These are phyloP conservation scores for Mesitornis unicolor DNA, from an alignment of 2,113 vertebrate species.

Conservation along the genomic window DNA sequence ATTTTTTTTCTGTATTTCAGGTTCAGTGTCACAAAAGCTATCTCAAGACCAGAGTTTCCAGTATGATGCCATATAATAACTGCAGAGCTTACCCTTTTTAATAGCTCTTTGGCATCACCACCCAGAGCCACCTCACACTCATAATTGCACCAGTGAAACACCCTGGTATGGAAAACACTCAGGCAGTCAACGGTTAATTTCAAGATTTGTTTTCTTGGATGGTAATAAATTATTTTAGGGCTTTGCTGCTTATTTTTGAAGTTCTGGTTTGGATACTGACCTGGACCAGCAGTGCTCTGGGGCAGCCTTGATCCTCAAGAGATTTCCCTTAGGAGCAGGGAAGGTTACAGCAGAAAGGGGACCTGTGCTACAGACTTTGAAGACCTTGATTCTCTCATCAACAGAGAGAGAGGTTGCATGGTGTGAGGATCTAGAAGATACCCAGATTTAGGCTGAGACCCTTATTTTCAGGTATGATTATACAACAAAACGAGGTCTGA, in stretches of 20 bases:
- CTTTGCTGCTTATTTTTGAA: background rate
- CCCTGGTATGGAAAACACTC: background rate
- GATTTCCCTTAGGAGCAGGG: background rate
- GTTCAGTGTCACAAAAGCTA: background rate
- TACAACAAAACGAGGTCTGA: background rate
- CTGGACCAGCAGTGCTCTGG: background rate
- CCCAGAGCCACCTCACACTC: background rate
- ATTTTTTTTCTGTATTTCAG: background rate
- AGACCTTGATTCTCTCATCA: background rate
- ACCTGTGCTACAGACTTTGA: background rate
- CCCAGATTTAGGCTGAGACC: background rate
- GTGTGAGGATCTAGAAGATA: background rate
- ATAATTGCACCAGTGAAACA: background rate
- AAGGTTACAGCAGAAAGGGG: background rate
- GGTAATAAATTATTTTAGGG: background rate
- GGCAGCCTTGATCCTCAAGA: background rate
- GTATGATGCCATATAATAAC: background rate
- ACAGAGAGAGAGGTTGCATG: background rate
- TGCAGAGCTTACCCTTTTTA: background rate
- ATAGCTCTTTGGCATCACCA: background rate
- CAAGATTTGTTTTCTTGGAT: background rate
- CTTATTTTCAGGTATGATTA: background rate
- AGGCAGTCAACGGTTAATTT: background rate
- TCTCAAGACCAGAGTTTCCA: background rate
- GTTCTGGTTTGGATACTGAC: background rate